These are phyloP conservation scores for Turnix velox DNA, from an alignment of 2,113 vertebrate genomes.

Conservation along the genomic window DNA sequence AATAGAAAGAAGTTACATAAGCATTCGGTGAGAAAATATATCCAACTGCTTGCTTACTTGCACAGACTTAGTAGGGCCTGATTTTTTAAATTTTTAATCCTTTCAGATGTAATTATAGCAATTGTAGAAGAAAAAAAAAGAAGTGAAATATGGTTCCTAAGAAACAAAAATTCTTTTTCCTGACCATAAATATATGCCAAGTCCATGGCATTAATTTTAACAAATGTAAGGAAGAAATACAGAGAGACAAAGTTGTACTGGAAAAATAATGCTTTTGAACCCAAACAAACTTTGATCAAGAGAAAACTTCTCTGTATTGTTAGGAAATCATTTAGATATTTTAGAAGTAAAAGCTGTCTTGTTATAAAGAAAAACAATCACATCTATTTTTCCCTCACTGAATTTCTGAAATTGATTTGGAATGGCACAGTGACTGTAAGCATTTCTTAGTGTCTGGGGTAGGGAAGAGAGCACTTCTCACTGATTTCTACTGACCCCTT, in stretches of 20 bases:
- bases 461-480: neutral
- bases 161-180: neutral
- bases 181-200: neutral
- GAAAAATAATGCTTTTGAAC: slow-evolving; percentile 10
- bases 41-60: neutral
- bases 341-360: neutral
- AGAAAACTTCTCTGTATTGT: neutral
- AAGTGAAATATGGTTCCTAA: neutral
- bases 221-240: neutral
- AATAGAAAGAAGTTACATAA: neutral
- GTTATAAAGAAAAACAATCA: neutral
- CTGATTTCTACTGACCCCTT: slow-evolving; percentile 55
- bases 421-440: slow-evolving; percentile 3
- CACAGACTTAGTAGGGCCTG: neutral
- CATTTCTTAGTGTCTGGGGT: neutral
- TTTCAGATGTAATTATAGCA: neutral
- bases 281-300: neutral
- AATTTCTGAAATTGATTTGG: slow-evolving; percentile 35
- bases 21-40: neutral
- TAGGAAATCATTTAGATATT: neutral
- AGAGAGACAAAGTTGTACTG: neutral
- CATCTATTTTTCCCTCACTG: neutral
- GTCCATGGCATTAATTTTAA: neutral
- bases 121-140: neutral
- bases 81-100: neutral